These are phyloP conservation scores for Troglohyphantes excavatus DNA, from an alignment of 2,888 invertebrate genomes.

Conservation along the genomic window DNA sequence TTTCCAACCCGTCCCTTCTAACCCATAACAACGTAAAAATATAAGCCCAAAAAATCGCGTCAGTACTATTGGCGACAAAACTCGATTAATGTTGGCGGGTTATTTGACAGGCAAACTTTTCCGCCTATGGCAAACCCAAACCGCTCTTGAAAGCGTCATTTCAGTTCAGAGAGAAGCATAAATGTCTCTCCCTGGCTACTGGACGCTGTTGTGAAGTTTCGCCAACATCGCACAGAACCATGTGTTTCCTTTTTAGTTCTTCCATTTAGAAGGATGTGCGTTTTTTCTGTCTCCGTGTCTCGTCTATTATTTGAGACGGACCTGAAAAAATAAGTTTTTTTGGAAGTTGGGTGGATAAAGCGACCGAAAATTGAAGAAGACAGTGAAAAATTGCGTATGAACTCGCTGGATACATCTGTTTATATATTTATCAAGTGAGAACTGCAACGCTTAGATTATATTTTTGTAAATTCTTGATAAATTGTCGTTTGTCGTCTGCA, in stretches of 20 bases:
- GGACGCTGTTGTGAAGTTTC: conserved; percentile 18
- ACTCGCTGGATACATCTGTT: not conserved
- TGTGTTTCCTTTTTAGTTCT: conserved; percentile 38
- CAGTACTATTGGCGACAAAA: conserved; percentile 27
- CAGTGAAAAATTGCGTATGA: not conserved
- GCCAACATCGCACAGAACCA: not conserved
- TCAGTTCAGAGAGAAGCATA: conserved; percentile 40
- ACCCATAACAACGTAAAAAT: no score
- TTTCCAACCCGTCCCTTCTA: no score
- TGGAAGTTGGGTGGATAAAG: not conserved
- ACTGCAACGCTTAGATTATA: no score
- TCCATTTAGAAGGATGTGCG: conserved; percentile 19
- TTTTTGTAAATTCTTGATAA: no score
- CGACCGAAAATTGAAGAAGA: not conserved
- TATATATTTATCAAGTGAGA: no score
- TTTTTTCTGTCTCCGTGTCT: not conserved
- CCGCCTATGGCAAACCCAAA: conserved; percentile 44
- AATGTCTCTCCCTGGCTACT: conserved; percentile 55
- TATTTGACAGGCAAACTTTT: conserved; percentile 35
- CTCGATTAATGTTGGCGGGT: conserved; percentile 54
- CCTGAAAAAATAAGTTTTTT: not conserved
- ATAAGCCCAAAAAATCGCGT: no score
- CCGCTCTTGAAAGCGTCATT: conserved; percentile 64
- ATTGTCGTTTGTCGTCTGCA: not conserved
- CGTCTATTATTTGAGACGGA: not conserved